Conservation (phyloP, 35 echinoderm and acorn worm genomes). For the Lytechinus variegatus region DNA sequence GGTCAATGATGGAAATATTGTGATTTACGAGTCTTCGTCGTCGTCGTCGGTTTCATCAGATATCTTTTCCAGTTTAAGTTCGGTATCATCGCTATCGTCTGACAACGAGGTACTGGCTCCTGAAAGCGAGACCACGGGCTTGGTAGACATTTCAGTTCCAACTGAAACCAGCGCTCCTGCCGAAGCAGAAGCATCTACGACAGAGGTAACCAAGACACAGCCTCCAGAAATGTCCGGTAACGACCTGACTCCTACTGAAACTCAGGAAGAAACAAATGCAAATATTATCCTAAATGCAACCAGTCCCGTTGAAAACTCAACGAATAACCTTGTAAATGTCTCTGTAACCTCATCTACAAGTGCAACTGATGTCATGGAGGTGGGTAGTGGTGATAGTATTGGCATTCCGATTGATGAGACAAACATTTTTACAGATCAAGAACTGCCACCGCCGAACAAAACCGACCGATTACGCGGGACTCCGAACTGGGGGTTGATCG, state of each 20-base stretch:
- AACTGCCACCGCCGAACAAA: not conserved
- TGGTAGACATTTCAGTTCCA: not conserved
- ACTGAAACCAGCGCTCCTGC: not conserved
- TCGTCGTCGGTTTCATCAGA: not conserved
- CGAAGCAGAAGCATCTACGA: not conserved
- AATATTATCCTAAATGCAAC: not conserved
- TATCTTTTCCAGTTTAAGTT: slow-evolving; percentile 5
- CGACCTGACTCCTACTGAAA: not conserved
- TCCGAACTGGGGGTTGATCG: slow-evolving; percentile 47
- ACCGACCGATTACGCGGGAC: not conserved
- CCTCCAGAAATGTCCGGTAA: not conserved
- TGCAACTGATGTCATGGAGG: not conserved
- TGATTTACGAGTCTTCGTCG: not conserved
- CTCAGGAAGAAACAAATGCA: not conserved
- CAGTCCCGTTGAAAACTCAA: not conserved
- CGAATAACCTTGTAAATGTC: not conserved
- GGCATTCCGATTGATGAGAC: not conserved
- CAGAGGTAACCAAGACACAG: not conserved
- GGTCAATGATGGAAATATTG: not conserved
- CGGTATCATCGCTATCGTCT: slow-evolving; percentile 35
- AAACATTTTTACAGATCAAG: not conserved
- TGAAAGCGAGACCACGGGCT: not conserved
- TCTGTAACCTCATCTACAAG: not conserved
- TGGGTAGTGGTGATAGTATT: not conserved
- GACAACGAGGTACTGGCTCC: not conserved